These are phyloP conservation scores for Isotomurus palustris DNA, from an alignment of 2,888 invertebrate species.

Conservation along the genomic window DNA sequence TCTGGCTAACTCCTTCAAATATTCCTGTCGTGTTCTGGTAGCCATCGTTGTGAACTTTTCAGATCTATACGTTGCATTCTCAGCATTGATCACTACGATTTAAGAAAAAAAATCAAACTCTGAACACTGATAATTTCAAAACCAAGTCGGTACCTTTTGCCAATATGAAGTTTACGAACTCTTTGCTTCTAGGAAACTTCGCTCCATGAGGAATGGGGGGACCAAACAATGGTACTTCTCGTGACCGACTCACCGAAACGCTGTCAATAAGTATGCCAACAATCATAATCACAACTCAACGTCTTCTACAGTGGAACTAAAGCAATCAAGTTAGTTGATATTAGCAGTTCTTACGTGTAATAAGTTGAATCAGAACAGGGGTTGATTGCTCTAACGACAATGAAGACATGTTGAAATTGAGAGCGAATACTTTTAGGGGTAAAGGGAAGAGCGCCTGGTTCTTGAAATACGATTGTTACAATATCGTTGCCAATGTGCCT, in stretches of 20 bases:
- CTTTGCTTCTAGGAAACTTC: constrained; percentile 79
- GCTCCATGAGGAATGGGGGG: constrained; percentile 88
- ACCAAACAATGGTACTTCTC: constrained; percentile 92
- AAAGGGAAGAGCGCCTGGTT: constrained; percentile 87
- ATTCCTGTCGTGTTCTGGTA: constrained; percentile 88
- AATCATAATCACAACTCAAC: background rate
- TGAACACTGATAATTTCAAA: no score
- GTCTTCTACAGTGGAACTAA: no score
- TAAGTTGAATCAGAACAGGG: constrained; percentile 87
- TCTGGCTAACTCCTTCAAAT: constrained; percentile 84
- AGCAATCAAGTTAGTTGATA: no score
- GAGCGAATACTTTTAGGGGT: constrained; percentile 90
- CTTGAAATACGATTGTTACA: constrained; percentile 92
- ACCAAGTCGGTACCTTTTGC: constrained; percentile 63
- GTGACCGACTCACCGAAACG: constrained; percentile 67
- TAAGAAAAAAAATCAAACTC: constrained; percentile 17
- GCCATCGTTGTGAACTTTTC: constrained; percentile 98
- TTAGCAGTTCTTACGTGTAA: constrained; percentile 68
- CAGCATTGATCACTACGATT: constrained; percentile 78
- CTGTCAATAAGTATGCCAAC: constrained; percentile 43
- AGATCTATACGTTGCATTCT: constrained; percentile 91
- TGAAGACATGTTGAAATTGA: constrained; percentile 96
- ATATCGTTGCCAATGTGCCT: constrained; percentile 97
- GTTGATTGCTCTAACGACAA: constrained; percentile 81
- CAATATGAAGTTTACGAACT: constrained; percentile 90